Evolutionary conservation across 37 sponge, comb jelly and placozoan species (phyloP).

Genomic region (Crambe crambe): DNA sequence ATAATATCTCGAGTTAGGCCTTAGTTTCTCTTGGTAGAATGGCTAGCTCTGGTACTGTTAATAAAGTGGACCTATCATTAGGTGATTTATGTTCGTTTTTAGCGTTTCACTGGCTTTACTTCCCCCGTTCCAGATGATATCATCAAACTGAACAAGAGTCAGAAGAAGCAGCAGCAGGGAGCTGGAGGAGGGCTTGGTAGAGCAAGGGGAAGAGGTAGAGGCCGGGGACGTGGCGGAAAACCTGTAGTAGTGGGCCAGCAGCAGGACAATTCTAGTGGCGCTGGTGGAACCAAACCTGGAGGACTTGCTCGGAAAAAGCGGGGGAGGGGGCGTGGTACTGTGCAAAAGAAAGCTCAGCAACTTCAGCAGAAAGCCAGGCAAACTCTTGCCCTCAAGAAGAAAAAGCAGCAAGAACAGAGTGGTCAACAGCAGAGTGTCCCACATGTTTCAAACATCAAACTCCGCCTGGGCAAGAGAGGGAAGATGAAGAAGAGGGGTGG

Average conservation of each 20-base stretch:
- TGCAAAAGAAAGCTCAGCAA: constrained; percentile 15
- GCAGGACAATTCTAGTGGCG: too few relatives aligned
- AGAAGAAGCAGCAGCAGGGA: neutral
- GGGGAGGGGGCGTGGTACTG: constrained; percentile 18
- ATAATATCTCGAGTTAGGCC: neutral
- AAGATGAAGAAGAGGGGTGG: constrained; percentile 18
- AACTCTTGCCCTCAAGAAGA: neutral
- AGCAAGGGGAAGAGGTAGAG: constrained; percentile 10
- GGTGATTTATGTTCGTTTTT: neutral
- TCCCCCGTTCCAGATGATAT: constrained; percentile 22
- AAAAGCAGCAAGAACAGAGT: neutral
- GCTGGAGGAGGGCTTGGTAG: neutral
- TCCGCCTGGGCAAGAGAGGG: too few relatives aligned
- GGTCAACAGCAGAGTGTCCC: neutral
- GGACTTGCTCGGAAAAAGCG: too few relatives aligned
- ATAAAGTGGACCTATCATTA: constrained; percentile 17
- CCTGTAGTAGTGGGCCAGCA: neutral
- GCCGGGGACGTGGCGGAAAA: neutral
- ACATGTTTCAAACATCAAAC: neutral
- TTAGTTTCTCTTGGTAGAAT: neutral
- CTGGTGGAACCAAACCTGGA: too few relatives aligned
- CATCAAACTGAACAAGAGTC: constrained; percentile 27
- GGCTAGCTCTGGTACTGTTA: neutral
- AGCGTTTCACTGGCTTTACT: neutral
- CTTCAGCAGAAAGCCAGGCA: constrained; percentile 19